phyloP scores from a whole-genome alignment of 2,113 vertebrate species.

The Globicephala melas region DNA sequence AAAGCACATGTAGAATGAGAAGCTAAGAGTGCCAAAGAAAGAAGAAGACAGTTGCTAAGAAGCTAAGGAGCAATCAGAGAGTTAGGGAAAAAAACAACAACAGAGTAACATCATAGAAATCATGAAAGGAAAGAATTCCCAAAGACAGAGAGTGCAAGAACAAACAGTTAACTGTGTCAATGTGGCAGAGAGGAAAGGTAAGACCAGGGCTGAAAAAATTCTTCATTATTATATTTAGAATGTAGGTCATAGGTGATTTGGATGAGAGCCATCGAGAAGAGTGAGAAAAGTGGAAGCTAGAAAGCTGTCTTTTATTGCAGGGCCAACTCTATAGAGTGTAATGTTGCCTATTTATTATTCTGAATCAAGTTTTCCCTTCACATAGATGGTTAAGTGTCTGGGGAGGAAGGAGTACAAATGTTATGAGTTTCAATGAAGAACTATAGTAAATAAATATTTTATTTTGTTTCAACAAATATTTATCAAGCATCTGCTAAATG shows the following conservation, averaged over 20 bases:
- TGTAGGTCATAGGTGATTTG: background rate
- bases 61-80: background rate
- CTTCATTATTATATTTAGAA: background rate
- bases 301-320: background rate
- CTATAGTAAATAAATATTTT: constrained; percentile 70
- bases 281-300: background rate
- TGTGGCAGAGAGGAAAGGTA: background rate
- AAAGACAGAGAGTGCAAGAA: background rate
- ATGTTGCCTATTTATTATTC: background rate
- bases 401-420: constrained; percentile 50
- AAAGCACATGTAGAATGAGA: background rate
- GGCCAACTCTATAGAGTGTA: background rate
- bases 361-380: constrained; percentile 25
- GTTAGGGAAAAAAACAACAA: background rate
- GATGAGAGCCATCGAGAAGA: background rate
- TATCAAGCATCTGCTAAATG: constrained; percentile 62
- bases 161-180: background rate
- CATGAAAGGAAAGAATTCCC: background rate
- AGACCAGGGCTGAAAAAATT: background rate
- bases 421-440: constrained; percentile 59
- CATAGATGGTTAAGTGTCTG: constrained; percentile 25
- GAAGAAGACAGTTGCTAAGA: background rate
- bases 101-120: background rate
- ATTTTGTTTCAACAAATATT: constrained; percentile 69
- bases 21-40: background rate